Evolutionary conservation across 2,797 vertebrate species (phyloP).

Genomic region (Synanceia verrucosa): DNA sequence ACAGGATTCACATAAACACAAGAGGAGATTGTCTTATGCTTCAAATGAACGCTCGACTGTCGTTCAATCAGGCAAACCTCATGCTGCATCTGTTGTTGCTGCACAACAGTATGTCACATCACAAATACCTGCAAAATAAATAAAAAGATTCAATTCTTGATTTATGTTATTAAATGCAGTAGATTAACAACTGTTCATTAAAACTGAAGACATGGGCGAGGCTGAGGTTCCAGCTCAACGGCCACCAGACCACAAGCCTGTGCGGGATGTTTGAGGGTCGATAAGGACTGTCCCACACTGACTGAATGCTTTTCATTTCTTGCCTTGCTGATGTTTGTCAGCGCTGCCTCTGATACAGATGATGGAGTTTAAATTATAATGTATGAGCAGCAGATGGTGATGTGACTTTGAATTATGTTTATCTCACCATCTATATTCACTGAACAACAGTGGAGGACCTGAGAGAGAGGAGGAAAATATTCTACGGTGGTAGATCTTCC

Average conservation of each 20-base stretch:
- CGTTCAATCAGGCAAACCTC: background rate
- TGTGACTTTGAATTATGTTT: slow-evolving; percentile 36
- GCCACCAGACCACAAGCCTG: slow-evolving; percentile 5
- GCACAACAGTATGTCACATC: background rate
- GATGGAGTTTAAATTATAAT: slow-evolving; percentile 30
- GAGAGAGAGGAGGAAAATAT: background rate
- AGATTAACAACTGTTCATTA: background rate
- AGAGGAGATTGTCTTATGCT: background rate
- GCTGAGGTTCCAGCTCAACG: background rate
- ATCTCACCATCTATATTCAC: slow-evolving; percentile 14
- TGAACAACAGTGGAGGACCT: background rate
- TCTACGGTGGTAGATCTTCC: background rate
- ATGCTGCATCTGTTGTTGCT: background rate
- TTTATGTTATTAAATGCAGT: slow-evolving; percentile 22
- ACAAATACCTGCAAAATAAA: background rate
- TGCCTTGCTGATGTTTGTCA: slow-evolving; percentile 32
- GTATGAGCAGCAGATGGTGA: slow-evolving; percentile 22
- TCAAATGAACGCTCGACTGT: slow-evolving; percentile 5
- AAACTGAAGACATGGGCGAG: background rate
- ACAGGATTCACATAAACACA: background rate
- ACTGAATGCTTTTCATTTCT: slow-evolving; percentile 32
- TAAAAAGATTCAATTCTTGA: too few relatives aligned
- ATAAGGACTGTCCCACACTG: slow-evolving; percentile 44
- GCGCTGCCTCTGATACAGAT: slow-evolving; percentile 25
- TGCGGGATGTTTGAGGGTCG: slow-evolving; percentile 21